Percentiles rank a stretch among this genome's conserved stretches.
Conservation (phyloP, 2,888 invertebrate genomes). For the Thera obeliscata region DNA sequence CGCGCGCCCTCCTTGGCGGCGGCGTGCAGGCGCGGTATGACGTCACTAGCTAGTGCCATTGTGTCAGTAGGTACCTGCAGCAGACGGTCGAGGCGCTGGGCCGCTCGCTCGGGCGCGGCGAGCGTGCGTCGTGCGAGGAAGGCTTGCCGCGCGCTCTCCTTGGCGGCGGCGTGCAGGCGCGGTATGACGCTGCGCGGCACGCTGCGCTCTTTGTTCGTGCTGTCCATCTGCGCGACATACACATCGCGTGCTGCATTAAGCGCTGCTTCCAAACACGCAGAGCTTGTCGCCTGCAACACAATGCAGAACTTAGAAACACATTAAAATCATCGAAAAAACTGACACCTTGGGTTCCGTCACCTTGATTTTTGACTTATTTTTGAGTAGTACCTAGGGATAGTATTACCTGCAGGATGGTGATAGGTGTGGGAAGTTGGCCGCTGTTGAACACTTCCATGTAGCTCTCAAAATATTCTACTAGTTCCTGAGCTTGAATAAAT, state of each 20-base stretch:
- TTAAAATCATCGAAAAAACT: too few relatives aligned
- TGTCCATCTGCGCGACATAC: slow-evolving; percentile 45
- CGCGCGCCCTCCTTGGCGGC: slow-evolving; percentile 27
- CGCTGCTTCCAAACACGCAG: slow-evolving; percentile 40
- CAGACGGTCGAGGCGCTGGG: slow-evolving; percentile 22
- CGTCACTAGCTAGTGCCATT: background rate
- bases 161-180: slow-evolving; percentile 28
- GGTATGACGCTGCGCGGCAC: slow-evolving; percentile 24
- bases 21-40: slow-evolving; percentile 26
- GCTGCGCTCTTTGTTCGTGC: slow-evolving; percentile 38
- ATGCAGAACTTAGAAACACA: background rate
- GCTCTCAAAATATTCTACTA: slow-evolving; percentile 95
- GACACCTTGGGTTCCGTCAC: too few relatives aligned
- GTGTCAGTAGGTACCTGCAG: slow-evolving; percentile 23
- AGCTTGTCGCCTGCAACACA: slow-evolving; percentile 41
- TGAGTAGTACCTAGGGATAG: background rate
- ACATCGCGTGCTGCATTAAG: slow-evolving; percentile 36
- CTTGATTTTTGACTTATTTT: too few relatives aligned
- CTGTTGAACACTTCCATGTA: slow-evolving; percentile 97
- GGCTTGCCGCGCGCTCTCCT: slow-evolving; percentile 18
- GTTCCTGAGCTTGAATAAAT: slow-evolving; percentile 84
- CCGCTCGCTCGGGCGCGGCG: slow-evolving; percentile 33
- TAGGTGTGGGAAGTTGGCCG: slow-evolving; percentile 96
- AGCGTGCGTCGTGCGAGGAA: slow-evolving; percentile 45
- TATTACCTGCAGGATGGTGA: slow-evolving; percentile 86